phyloP scores from a whole-genome alignment of 1,140 invertebrate species.

The Lamellibrachia luymesi region DNA sequence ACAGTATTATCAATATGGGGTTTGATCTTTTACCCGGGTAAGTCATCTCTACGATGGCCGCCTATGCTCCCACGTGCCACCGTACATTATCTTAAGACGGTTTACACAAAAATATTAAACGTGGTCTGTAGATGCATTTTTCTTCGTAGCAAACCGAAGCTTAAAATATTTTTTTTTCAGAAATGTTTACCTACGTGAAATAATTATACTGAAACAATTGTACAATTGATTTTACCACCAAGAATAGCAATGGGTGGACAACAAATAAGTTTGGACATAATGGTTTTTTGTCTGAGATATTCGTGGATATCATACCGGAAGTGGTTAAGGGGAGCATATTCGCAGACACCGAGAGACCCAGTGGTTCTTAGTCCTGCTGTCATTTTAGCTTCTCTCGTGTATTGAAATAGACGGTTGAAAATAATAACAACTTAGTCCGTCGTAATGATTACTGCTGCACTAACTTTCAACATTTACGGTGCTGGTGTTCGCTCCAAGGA shows the following conservation, averaged over 20 bases:
- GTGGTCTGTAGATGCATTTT: neutral
- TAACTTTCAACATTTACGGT: neutral
- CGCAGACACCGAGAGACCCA: neutral
- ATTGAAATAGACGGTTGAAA: neutral
- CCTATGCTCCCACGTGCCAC: neutral
- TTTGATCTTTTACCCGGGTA: neutral
- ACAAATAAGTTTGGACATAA: neutral
- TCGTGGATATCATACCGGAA: neutral
- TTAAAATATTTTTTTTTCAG: neutral
- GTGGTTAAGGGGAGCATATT: neutral
- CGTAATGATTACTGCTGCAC: neutral
- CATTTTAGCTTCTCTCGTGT: neutral
- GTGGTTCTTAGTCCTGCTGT: neutral
- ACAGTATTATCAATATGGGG: neutral
- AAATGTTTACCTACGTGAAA: neutral
- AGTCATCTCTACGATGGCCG: neutral
- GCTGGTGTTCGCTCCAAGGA: neutral
- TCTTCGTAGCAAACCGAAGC: neutral
- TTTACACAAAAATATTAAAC: neutral
- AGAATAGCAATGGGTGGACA: neutral
- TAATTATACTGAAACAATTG: neutral
- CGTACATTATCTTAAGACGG: neutral
- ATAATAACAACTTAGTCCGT: neutral
- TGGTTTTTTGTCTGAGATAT: neutral
- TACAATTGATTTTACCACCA: neutral